Base-by-base conservation (phyloP, 2,888 invertebrate genomes). In the Microctonus hyperodae region DNA sequence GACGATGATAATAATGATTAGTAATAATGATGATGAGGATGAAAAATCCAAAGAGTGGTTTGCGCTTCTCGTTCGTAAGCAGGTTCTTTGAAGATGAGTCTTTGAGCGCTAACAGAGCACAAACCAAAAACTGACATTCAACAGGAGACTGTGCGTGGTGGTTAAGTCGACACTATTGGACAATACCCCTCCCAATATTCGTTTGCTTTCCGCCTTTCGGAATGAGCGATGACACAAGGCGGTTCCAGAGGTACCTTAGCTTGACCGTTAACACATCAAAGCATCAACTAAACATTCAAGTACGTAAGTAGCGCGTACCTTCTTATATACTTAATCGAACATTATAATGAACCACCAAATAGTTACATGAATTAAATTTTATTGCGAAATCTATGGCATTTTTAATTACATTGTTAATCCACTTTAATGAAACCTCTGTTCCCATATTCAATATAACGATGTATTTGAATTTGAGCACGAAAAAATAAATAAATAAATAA, bases 71-170 rank as follows among this genome's bases (percentile, higher is more conserved):
- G 55, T 37, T 50, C 37, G 58, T 51, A 37, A 63, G 53, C 13
- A 5, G 13, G 55, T 62, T 59, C 63, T 40, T 20, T 48, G 66
- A 64, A 50, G 53, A 56, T 31, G 63, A 60, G 66, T 64, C 64
- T 63, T 55, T 22, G 48, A 56, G 25, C 37, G 57, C 25, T 51
- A 37, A 67, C 63, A 67, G 62, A 57, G 37, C 57, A 57, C 57
- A 50, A 62, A 62, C 55, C 63, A 67, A 67, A 67, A 69, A 67
- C 66, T 67, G 66, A 66, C 58, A 69, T 67, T 67, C 63, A 53
- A 44, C 28, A 50, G 37, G 37, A 64, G 55, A 31, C 33, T 63
- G 22, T 20, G 64, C 28, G 35, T 57, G 65, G 65, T 66, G 62
- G 57, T 48, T 35, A 58, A 53, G 28, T 28, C 53, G 33, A 60